Evolutionary conservation across 1,140 invertebrate species (phyloP), one percentile per base, ranked within the genome.

Genomic region (Psix sp.): DNA sequence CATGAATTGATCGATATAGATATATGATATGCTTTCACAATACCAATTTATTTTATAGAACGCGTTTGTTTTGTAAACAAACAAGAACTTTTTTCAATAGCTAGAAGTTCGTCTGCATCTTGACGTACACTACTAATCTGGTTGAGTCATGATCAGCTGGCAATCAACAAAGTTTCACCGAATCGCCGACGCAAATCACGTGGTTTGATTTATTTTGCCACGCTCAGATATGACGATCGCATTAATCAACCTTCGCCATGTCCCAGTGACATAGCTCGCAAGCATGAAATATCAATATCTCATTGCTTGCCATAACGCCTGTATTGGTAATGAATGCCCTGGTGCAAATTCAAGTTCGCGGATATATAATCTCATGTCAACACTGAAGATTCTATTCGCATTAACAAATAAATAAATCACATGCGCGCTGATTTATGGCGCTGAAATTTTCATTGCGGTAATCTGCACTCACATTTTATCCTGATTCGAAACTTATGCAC

Each of bases 221-320:
- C 51, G 39, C 29, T 66, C 39, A 52, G 21, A 52, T 43, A 39
- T 59, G 62, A 74, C 49, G 57, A 66, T 68, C 62, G 24, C 63
- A 56, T 77, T 66, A 62, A 70, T 77, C 63, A 68, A 56, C 51
- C 51, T 31, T 43, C 20, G 15, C 24, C 29, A 24, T 68, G 35
- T 74, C 60, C 56, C 62, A 57, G 36, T 56, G 43, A 42, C 59
- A 43, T 43, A 42, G 33, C 54, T 49, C 49, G 10, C 38, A 59
- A 68, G 56, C 59, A 75, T 24, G 65, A 75, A 70, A 70, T 75
- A 75, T 70, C 73, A 70, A 75, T 70, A 75, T 75, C 54, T 70
- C 59, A 49, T 60, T 52, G 57, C 72, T 42, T 40, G 42, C 56
- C 38, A 36, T 52, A 62, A 49, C 48, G 62, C 57, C 49, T 43